Conservation (phyloP, 2,113 vertebrate species). For the Xenopus borealis region DNA sequence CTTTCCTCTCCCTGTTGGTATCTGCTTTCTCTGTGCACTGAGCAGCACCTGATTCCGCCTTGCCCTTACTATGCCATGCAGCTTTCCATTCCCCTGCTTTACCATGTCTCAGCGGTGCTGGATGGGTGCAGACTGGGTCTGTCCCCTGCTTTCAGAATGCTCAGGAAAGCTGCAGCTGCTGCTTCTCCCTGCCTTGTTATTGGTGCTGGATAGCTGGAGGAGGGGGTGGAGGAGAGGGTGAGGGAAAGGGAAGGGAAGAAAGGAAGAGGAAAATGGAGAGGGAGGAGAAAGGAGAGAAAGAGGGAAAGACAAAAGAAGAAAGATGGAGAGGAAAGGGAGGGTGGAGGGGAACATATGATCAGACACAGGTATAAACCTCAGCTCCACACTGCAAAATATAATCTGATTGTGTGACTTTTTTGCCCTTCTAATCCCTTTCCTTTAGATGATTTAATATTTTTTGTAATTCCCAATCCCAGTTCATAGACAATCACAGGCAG, state of each 20-base stretch:
- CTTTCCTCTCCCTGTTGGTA: too few species aligned
- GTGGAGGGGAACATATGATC: neutral
- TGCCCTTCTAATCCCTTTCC: too few species aligned
- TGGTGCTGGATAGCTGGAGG: slow-evolving; percentile 32
- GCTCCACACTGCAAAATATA: too few species aligned
- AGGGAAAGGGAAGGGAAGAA: slow-evolving; percentile 16
- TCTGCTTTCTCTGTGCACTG: too few species aligned
- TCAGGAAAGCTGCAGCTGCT: slow-evolving; percentile 9
- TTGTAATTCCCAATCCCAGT: too few species aligned
- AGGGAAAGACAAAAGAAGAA: slow-evolving; percentile 8
- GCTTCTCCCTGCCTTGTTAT: slow-evolving; percentile 25
- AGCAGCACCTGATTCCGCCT: too few species aligned
- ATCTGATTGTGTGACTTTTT: too few species aligned
- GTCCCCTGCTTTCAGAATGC: slow-evolving; percentile 7
- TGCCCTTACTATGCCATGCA: too few species aligned
- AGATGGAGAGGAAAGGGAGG: neutral
- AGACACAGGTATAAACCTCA: too few species aligned
- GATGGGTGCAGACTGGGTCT: slow-evolving; percentile 17
- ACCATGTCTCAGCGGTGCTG: slow-evolving; percentile 6
- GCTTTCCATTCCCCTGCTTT: too few species aligned
- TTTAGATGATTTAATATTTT: too few species aligned
- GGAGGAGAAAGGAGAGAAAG: neutral
- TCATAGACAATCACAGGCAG: too few species aligned
- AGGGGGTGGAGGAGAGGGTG: slow-evolving; percentile 24
- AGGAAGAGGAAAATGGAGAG: neutral